Conservation (phyloP, 1,140 invertebrate genomes). For the Lordiphosa clarofinis region DNA sequence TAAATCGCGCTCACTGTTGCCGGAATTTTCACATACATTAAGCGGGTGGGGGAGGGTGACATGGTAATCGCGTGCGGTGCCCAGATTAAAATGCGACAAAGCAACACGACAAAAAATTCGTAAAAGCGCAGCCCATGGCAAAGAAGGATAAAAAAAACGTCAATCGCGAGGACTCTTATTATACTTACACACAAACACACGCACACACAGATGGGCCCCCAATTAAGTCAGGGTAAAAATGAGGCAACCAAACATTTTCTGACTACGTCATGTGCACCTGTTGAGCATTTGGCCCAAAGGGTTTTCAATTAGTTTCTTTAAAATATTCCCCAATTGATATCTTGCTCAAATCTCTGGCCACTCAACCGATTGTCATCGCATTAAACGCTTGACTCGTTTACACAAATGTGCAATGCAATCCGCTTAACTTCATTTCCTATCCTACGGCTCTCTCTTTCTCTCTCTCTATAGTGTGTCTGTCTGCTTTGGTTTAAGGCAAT, state of each 20-base stretch:
- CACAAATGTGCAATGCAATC: constrained; percentile 45
- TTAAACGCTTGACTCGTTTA: constrained; percentile 5
- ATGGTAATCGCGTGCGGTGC: constrained; percentile 65
- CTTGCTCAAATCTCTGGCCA: neutral
- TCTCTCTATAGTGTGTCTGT: neutral
- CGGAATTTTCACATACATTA: constrained; percentile 76
- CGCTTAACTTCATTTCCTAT: constrained; percentile 25
- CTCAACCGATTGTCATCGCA: too few species aligned
- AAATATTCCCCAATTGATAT: constrained; percentile 3
- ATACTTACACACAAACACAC: constrained; percentile 26
- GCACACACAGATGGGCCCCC: constrained; percentile 23
- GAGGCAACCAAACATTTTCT: constrained; percentile 59
- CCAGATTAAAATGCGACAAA: constrained; percentile 76
- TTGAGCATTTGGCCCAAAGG: constrained; percentile 16
- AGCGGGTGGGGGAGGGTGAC: neutral
- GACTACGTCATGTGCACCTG: constrained; percentile 58
- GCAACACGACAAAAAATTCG: constrained; percentile 72
- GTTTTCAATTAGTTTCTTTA: constrained; percentile 38
- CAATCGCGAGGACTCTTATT: constrained; percentile 60
- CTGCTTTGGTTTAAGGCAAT: constrained; percentile 22
- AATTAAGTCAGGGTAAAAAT: constrained; percentile 74
- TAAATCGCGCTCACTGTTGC: constrained; percentile 65
- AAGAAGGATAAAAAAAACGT: constrained; percentile 40
- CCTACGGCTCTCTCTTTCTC: neutral
- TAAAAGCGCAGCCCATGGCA: constrained; percentile 37